These are phyloP conservation scores for Catharus fuscescens DNA, from an alignment of 2,113 vertebrate species.

Conservation along the genomic window DNA sequence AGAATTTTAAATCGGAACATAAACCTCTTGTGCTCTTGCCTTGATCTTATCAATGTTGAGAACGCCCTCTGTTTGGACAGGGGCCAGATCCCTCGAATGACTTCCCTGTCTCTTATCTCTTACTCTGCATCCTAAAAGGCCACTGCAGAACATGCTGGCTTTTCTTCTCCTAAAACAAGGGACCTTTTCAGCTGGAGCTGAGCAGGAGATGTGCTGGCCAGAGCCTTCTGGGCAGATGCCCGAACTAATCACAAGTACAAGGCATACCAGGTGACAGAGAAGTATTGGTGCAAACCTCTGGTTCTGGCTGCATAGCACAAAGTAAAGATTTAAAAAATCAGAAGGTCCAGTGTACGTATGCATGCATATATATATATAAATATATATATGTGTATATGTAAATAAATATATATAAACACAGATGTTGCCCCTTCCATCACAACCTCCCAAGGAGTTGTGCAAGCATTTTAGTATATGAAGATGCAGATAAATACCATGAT, in stretches of 20 bases:
- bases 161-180: conserved; percentile 17
- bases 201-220: background rate
- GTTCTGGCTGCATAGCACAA: background rate
- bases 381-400: no score
- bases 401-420: background rate
- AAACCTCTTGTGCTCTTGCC: conserved; percentile 22
- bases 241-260: background rate
- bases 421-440: background rate
- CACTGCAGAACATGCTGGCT: background rate
- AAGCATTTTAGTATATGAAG: background rate
- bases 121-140: conserved; percentile 7
- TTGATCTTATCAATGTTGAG: conserved; percentile 49
- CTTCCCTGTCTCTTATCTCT: conserved; percentile 50
- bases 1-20: conserved; percentile 11
- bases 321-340: background rate
- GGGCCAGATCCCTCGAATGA: conserved; percentile 31
- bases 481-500: background rate
- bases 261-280: background rate
- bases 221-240: background rate
- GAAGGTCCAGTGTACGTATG: background rate
- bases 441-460: background rate
- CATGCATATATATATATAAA: no score
- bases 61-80: conserved; percentile 2
- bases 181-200: conserved; percentile 25
- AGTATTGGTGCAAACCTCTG: background rate